Evolutionary conservation across 2,888 invertebrate species (phyloP).

Genomic region (Dinocampus coccinellae): DNA sequence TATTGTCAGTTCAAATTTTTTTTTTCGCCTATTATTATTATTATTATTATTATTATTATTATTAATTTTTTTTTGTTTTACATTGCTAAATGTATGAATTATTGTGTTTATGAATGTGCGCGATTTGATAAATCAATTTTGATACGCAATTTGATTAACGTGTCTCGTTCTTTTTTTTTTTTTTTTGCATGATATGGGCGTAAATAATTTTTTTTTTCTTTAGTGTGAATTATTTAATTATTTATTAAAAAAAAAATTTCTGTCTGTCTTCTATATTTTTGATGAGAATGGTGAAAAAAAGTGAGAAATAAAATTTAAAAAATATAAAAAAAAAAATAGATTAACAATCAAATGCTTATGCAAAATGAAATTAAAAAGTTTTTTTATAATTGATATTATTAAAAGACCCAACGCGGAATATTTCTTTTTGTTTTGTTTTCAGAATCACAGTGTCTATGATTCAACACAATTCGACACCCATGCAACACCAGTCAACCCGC

Average conservation of each 20-base stretch:
- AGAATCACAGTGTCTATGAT: constrained; percentile 82
- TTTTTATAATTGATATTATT: background rate
- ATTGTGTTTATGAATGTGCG: constrained; percentile 20
- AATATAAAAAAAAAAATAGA: background rate
- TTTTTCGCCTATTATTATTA: constrained; percentile 1
- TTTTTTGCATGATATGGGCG: constrained; percentile 18
- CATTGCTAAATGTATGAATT: constrained; percentile 11
- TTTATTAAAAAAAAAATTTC: no score
- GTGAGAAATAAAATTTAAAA: background rate
- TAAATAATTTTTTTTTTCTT: constrained; percentile 4
- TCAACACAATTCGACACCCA: constrained; percentile 79
- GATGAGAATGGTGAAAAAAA: background rate
- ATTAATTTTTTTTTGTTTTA: constrained; percentile 3
- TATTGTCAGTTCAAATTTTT: constrained; percentile 20
- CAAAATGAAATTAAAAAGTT: background rate
- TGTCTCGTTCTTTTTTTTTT: background rate
- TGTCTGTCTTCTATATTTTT: background rate
- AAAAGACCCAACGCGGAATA: constrained; percentile 44
- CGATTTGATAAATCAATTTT: background rate
- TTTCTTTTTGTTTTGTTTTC: constrained; percentile 60
- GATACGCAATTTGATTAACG: background rate
- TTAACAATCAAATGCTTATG: background rate
- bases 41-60: background rate
- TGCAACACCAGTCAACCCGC: constrained; percentile 76
- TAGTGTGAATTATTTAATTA: no score